Base-by-base conservation (phyloP, 2,888 invertebrate genomes). In the Schizotus pectinicornis region DNA sequence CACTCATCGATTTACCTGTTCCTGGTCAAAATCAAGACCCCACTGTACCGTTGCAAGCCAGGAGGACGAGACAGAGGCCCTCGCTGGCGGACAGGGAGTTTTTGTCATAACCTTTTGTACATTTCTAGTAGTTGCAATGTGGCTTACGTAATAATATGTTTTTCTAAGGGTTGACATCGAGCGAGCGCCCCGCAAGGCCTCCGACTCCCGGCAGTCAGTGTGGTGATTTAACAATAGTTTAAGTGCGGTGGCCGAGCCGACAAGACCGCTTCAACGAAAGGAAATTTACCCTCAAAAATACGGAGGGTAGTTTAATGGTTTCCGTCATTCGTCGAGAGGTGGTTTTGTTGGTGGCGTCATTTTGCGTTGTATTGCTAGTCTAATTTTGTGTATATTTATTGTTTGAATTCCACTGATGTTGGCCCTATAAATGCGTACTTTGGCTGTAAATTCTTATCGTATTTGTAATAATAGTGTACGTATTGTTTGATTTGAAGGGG, bases 1-100 rank as follows among this genome's bases (percentile, higher is more conserved):
- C 88, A 31, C 78, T 89, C 71, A 81, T 88, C 65, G 90, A 88
- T 72, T 80, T 86, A 65, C 83, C 84, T 0, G 80, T 78, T 11
- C 79, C 80, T 47, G 83, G 83, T 6, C 84, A 84, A 69, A 82
- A 72, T 63, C 82, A 83, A 62, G 85, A 85, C 62, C 74, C 79
- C 1, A 84, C 83, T 1, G 74, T 84, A 56, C 84, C 85, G 11
- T 70, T 86, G 60, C 83, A 82, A 67, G 81, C 82, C 1, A 79
- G 79, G 61, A 76, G 81, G 38, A 77, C 81, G 32, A 71, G 80
- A 46, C 81, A 77, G 63, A 78, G 82, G 52, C 82, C 83, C 33
- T 81, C 83, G 36, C 79, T 83, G 61, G 81, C 83, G 38, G 84
- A 84, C 62, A 75, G 82, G 47, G 84, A 84, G 61, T 84, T 84